Evolutionary conservation across 2,888 invertebrate species (phyloP), one percentile per base, ranked within the genome.

Genomic region (Papilio elwesi): DNA sequence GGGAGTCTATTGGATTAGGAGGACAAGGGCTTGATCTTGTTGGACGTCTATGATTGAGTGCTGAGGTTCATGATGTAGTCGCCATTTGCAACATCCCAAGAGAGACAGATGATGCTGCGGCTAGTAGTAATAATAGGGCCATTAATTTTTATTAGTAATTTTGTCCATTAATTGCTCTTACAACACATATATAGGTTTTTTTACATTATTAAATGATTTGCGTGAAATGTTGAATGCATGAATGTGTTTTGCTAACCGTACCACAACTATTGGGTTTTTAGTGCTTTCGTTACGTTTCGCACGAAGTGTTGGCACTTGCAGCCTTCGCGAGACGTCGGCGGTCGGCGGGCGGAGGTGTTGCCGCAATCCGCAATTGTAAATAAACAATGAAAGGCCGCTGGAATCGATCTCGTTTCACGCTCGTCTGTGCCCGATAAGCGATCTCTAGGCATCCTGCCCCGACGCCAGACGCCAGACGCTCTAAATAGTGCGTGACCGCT

Each of bases 311-410:
- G 9, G 43, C 43, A 7, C 10, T n/a, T 43, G 59, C 43, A 43
- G 26, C 59, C 59, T 62, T 62, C 59, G n/a, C 59, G n/a, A 36
- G 57, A 59, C 7, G 26, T 57, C 12, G 3, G 36, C 8, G 13
- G 59, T 57, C 59, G 36, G 59, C 38, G n/a, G 9, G 7, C 36
- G 26, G 55, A 7, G 12, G 43, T 55, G 68, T 65, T 73, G 68
- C 49, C 51, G 73, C 73, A 73, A 73, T 63, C 48, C 48, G 13
- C 68, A 43, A 73, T 73, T 73, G 73, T 73, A 68, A 65, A 69
- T 49, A 78, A 76, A 84, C 84, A 84, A 84, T 84, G 80, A 83
- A 83, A 82, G 83, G 82, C 79, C 81, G 74, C 72, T 74, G 48
- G 53, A 57, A 63, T 78, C 78, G 71, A 82, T 82, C 82, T 83